Base-by-base conservation (phyloP, 2,888 invertebrate genomes). In the Hetaerina titia region DNA sequence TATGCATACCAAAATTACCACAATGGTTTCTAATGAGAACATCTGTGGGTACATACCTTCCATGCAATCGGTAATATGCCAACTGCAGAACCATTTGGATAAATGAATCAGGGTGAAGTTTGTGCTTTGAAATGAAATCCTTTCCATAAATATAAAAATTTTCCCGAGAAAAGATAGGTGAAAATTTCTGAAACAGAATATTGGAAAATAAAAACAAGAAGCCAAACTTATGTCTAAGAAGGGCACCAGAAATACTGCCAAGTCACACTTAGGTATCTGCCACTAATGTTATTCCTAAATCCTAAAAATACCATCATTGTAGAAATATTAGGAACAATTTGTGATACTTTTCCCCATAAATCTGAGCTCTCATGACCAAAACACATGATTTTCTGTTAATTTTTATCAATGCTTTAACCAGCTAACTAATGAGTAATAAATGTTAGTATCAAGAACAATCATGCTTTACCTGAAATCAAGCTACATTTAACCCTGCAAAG, bases 31-130 rank as follows among this genome's bases (percentile, higher is more conserved):
- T 22, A 45, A 45, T 90, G 90, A 57, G 9, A n/a, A 69, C 22
- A 69, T 81, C 31, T 11, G 13, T 13, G 88, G 95, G 96, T 95
- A 15, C 31, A 81, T 95, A 96, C 96, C 95, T 96, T 25, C 96
- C 96, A 96, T 98, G 97, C 95, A 97, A 96, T 95, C 97, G 97
- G 95, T 97, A 97, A 96, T 97, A 98, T 0, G 97, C 97, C 96
- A 97, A 96, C 96, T 98, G 98, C 95, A 98, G 96, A 0, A 97
- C 96, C 95, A 98, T 96, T 96, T 98, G 98, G 11, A 98, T 96
- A 96, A 97, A 97, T 0, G 97, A 97, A 96, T 98, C 98, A 6
- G 98, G 97, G 96, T 98, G 98, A 58, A 98, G 96, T 94, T 97
- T 97, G 57, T 96, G 96, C 0, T 96, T 96, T 95, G 97, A 97